Conservation (phyloP, 2,797 vertebrate species). For the Anolis apletophallus region DNA sequence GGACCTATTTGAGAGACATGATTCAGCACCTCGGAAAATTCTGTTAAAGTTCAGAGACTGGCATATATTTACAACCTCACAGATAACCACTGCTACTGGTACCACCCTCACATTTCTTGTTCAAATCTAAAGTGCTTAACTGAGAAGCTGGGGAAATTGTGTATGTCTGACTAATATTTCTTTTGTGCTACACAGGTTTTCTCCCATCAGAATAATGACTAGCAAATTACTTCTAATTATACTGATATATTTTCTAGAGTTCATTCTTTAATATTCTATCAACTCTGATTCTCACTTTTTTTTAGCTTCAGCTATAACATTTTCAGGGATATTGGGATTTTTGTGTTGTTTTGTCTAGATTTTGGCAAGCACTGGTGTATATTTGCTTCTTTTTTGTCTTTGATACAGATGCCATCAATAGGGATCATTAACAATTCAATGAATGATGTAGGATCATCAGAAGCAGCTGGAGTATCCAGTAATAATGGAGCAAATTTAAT, state of each 20-base stretch:
- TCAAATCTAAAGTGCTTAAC: not conserved
- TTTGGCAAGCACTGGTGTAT: not conserved
- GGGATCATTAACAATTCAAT: conserved; percentile 83
- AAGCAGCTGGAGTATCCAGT: conserved; percentile 64
- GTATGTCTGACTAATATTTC: not conserved
- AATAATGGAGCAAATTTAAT: conserved; percentile 76
- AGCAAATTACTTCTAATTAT: not conserved
- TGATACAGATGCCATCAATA: conserved; percentile 83
- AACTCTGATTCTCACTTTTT: not conserved
- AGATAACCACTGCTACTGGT: not conserved
- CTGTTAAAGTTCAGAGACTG: too few species aligned
- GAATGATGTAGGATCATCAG: conserved; percentile 72
- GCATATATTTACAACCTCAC: too few species aligned
- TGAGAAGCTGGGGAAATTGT: not conserved
- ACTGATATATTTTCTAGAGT: not conserved
- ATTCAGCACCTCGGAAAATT: too few species aligned
- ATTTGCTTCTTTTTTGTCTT: conserved; percentile 42
- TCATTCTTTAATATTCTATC: not conserved
- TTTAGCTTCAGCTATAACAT: conserved; percentile 16
- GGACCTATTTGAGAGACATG: too few species aligned
- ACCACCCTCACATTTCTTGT: not conserved
- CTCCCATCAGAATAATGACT: not conserved
- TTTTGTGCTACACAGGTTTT: not conserved
- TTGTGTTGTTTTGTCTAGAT: not conserved
- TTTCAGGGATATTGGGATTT: not conserved